These are phyloP conservation scores for Sturmia bella DNA, from an alignment of 2,888 invertebrate species.

Conservation along the genomic window DNA sequence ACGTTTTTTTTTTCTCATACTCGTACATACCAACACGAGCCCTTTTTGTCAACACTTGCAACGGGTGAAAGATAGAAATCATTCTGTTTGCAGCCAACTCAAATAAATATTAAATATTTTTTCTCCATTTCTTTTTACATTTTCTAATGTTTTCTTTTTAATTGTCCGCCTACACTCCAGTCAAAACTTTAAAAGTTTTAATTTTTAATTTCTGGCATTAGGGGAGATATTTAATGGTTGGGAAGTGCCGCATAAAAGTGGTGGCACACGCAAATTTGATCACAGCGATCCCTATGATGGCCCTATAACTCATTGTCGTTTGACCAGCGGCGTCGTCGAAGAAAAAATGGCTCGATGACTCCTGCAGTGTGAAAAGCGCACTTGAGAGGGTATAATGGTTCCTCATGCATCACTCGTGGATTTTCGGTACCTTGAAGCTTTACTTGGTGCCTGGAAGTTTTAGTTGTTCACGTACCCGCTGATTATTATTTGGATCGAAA, in stretches of 20 bases:
- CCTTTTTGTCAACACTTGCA: constrained; percentile 63
- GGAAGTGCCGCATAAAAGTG: constrained; percentile 1
- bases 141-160: constrained; percentile 27
- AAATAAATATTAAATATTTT: constrained; percentile 18
- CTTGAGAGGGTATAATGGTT: no score
- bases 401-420: no score
- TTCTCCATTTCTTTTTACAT: constrained; percentile 8
- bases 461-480: no score
- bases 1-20: neutral
- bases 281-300: no score
- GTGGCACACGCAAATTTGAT: no score
- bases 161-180: constrained; percentile 50
- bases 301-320: no score
- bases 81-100: constrained; percentile 21
- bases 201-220: constrained; percentile 37
- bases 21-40: constrained; percentile 24
- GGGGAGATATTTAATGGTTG: neutral
- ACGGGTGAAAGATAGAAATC: constrained; percentile 21
- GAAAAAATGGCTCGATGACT: no score
- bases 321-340: no score
- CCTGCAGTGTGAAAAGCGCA: no score
- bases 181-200: constrained; percentile 31
- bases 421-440: no score
- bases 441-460: no score
- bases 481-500: no score